Evolutionary conservation across 2,113 vertebrate genomes (phyloP), one percentile per base, ranked within the genome.

Genomic region (Dipodomys spectabilis): DNA sequence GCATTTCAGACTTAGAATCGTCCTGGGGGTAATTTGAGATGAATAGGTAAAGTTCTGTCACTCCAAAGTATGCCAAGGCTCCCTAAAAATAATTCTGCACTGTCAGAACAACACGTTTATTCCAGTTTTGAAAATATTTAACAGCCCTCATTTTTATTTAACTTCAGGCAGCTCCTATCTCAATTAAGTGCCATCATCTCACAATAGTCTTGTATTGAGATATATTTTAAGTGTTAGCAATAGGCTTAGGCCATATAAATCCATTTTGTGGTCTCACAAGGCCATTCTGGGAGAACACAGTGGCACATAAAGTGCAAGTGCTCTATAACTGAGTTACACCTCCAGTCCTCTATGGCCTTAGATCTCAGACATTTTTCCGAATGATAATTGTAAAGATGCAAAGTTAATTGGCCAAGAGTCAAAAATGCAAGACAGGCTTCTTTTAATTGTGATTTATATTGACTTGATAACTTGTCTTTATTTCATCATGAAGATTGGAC

Each of bases 41-140:
- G 20, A 27, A 62, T 9, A 80, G 8, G 53, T 27, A 62, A 69
- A 57, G 67, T 20, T 90, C 32, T 27, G 28, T 64, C 69, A 45
- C 8, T 90, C 57, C 15, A 35, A 72, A 68, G 32, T 35, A 68
- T 81, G n/a, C 57, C 20, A 32, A 53, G 49, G 16, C 9, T 49
- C 80, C 27, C 78, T 77, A 57, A 79, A 53, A 86, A 78, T 39
- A 84, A 11, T 74, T 78, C 20, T 5, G n/a, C 9, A 45, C 6
- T 32, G 30, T 73, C 45, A 88, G n/a, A 84, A 87, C n/a, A 89
- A 68, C 10, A 86, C 25, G 27, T 86, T 82, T 69, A 39, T 32
- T 85, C 68, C 25, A n/a, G 39, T 32, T 89, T 82, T 9, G 30
- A 64, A 86, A 96, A 53, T 73, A 81, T 23, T 89, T 64, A 64